Base-by-base conservation (phyloP, 2,888 invertebrate species). In the Yponomeuta cagnagella region DNA sequence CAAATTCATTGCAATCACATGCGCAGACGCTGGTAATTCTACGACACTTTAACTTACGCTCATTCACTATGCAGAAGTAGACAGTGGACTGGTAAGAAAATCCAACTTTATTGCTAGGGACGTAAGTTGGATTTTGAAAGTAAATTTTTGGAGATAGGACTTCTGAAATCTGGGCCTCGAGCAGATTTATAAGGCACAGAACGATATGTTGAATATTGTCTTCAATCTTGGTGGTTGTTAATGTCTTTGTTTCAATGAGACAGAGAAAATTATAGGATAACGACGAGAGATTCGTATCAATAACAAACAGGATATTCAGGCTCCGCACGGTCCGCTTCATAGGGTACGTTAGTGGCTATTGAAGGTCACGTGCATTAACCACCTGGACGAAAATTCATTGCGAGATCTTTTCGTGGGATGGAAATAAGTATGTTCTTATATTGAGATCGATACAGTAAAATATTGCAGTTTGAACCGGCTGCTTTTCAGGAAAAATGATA, bases 181-280 rank as follows among this genome's bases (percentile, higher is more conserved):
- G 76, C 80, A 86, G 82, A 89, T 89, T 89, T 89, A 89, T 86
- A 86, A 79, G 81, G 82, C 83, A 78, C 75, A 79, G 79, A 80
- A 83, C 81, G 83, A 85, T 84, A 86, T 84, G 83, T 83, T 83
- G 85, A 87, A 88, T 87, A 88, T 86, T 86, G 88, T 87, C 83
- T 82, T 86, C 82, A 79, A 82, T 82, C 83, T 78, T 82, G 86
- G 88, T 85, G 9, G 77, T 83, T 84, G 84, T 84, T 88, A 88
- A 89, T 88, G 90, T 89, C 89, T 89, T 86, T 86, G 87, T 90
- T 89, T 77, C 82, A 82, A 81, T 81, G 80, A 79, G 79, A 84
- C 30, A 71, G 77, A 74, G 75, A 76, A 78, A 85, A 78, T 84
- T 86, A 84, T 81, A 79, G 77, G 64, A 71, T 31, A 71, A 68